Base-by-base conservation (phyloP, 2,888 invertebrate species). In the Pandemis cinnamomeana region DNA sequence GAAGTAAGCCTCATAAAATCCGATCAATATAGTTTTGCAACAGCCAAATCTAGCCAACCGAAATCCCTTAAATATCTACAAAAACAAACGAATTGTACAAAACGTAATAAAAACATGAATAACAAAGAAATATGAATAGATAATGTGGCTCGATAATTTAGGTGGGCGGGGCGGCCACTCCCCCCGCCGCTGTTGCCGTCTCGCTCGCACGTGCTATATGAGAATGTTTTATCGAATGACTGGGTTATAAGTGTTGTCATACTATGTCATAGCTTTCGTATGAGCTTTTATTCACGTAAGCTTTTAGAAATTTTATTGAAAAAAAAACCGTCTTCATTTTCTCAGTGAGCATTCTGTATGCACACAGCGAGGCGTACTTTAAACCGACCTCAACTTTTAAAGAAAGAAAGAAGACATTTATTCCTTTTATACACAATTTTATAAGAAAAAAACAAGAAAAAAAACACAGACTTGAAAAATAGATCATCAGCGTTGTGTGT, bases 61-160 rank as follows among this genome's bases (percentile, higher is more conserved):
- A 48, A 48, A 61, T 64, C 48, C 46, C 48, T 8, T 10, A 27
- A 42, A 10, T 7, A 63, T 15, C 13, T 36, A 13, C 41, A 51
- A 46, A 74, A 67, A 71, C 44, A 67, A 53, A 27, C n/a, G 61
- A 74, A 71, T 67, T 71, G 70, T 67, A 55, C 44, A 66, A 81
- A 80, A 76, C 71, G 68, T 78, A 68, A 48, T 79, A 78, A 78
- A 80, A 80, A 80, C 81, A 81, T 81, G 81, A 82, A 86, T 88
- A 88, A 88, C 84, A 86, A 84, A 83, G 83, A 88, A 89, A 87
- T 92, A 91, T 92, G 91, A 91, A 92, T 92, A 91, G 91, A 90
- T 91, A 89, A 91, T 87, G 80, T 78, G 74, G 76, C 91, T 92
- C 92, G 89, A 92, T 92, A 88, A 76, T 69, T 75, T 71, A 77